Base-by-base conservation (phyloP, 2,888 invertebrate genomes). In the Cerastoderma edule region DNA sequence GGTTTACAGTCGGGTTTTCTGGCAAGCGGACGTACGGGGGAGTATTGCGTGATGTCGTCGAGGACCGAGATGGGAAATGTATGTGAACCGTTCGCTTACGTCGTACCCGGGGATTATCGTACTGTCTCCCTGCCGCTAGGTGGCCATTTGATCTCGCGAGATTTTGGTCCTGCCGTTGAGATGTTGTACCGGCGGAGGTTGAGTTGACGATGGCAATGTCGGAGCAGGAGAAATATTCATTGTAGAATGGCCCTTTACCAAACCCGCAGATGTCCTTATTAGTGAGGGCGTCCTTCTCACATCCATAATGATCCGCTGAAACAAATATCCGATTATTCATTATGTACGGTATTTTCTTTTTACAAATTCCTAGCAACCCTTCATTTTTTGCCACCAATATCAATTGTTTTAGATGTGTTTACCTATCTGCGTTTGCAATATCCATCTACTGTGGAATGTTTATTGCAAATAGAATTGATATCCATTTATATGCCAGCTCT, bases 221-320 rank as follows among this genome's bases (percentile, higher is more conserved):
- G 0, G 82, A 66, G 54, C 82, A 82, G 6, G 74, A 76, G 35
- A 68, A 82, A 33, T 79, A 82, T 54, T 78, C 79, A 19, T 74
- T 79, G 65, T 79, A 74, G 30, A 74, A 67, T 22, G 66, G 39
- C n/a, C 82, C 79, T 8, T 44, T 48, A 28, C 82, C 82, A 48
- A 79, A 82, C 3, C 79, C 78, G 39, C 82, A 82, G 1, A 32
- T 53, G 16, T 74, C 53, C 54, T 72, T 22, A 10, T 65, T 65
- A 16, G 48, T 57, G 19, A 35, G 22, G 5, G 30, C n/a, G 60
- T 64, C 56, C 0, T 32, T 27, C 2, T 79, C 77, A 39, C 82
- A 82, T 1, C 82, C 82, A n/a, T 68, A 75, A 28, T 79, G 73
- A 46, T 82, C 82, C 32, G 78, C 82, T 82, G 67, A 30, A 80